A percentile compares a stretch with the other conserved stretches of the same genome.
Conservation (phyloP, 92 coral and sea anemone species). For the Epizoanthus scotinus region DNA sequence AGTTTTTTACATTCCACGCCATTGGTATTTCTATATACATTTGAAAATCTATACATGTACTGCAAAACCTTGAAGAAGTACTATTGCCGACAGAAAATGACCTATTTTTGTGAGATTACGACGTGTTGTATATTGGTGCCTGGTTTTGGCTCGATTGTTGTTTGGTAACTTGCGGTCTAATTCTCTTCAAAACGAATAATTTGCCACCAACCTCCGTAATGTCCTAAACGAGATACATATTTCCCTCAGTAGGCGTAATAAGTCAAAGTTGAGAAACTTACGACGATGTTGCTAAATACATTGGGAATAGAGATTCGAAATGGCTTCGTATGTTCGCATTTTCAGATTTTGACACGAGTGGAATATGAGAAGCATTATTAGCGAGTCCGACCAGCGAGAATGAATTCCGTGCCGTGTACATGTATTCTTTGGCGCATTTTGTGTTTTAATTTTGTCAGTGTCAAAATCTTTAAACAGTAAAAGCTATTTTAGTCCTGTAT, state of each 20-base stretch:
- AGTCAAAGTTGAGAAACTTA: background rate
- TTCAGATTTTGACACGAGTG: slow-evolving; percentile 2
- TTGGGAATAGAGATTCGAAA: background rate
- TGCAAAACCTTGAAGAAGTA: background rate
- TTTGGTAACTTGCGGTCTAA: slow-evolving; percentile 12
- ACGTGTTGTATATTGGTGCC: background rate
- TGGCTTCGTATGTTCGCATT: background rate
- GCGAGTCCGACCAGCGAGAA: background rate
- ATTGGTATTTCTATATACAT: background rate
- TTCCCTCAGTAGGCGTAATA: background rate
- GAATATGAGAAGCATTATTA: background rate
- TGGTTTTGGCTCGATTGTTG: background rate
- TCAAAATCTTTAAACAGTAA: background rate
- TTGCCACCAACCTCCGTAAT: slow-evolving; percentile 1
- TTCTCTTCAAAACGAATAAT: background rate
- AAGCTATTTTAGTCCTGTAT: slow-evolving; percentile 8
- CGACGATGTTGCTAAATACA: background rate
- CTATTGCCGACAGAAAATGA: background rate
- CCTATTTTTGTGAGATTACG: too few relatives aligned
- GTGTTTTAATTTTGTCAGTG: slow-evolving; percentile 11
- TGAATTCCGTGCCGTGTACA: too few relatives aligned
- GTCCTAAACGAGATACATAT: background rate
- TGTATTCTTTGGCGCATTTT: background rate
- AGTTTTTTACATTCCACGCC: background rate
- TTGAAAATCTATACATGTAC: background rate